These are phyloP conservation scores for Drymodes brunneopygia DNA, from an alignment of 2,113 vertebrate species.

Conservation along the genomic window DNA sequence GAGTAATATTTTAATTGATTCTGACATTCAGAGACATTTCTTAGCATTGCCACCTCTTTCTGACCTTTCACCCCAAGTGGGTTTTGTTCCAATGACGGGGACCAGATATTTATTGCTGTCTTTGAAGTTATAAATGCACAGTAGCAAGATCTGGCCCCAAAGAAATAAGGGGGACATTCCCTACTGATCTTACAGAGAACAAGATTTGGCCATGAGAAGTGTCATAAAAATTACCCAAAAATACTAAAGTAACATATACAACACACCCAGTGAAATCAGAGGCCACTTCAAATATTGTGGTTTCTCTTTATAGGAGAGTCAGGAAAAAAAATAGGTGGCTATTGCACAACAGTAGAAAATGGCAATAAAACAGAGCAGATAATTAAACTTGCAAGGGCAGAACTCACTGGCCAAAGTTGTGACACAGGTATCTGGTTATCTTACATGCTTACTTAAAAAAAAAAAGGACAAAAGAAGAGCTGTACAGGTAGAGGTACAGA, in stretches of 20 bases:
- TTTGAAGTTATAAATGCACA: constrained; percentile 22
- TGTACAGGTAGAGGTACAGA: neutral
- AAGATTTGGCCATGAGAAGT: neutral
- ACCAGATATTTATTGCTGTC: neutral
- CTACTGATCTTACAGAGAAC: neutral
- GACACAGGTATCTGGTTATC: neutral
- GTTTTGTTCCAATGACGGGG: accelerated
- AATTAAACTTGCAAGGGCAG: neutral
- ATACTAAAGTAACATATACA: neutral
- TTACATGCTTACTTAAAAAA: neutral
- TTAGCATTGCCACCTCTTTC: neutral
- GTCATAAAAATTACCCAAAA: neutral
- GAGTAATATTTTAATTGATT: constrained; percentile 47
- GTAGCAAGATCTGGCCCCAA: neutral
- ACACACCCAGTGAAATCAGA: neutral
- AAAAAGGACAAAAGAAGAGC: neutral
- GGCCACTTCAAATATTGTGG: neutral
- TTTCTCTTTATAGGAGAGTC: neutral
- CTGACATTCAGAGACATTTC: neutral
- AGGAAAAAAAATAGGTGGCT: neutral
- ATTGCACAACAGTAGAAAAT: neutral
- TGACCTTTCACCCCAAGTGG: neutral
- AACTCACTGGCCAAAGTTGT: neutral
- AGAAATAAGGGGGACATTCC: neutral
- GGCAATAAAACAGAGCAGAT: neutral